Conservation (phyloP, 2,888 invertebrate species). For the Tinea semifulvella region DNA sequence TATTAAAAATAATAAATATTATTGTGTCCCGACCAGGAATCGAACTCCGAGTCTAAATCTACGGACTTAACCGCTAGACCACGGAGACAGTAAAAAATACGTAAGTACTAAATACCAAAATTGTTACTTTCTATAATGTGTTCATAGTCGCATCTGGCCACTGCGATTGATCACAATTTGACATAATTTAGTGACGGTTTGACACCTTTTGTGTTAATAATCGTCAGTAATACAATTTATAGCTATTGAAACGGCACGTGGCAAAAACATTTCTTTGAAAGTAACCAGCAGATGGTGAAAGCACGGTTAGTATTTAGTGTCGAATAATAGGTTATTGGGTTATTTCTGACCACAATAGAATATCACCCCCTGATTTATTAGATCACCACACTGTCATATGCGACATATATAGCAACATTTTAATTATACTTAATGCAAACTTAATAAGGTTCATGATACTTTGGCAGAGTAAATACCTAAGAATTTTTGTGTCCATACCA, state of each 20-base stretch:
- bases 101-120: too few species aligned
- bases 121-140: background rate
- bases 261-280: slow-evolving; percentile 34
- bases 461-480: too few species aligned
- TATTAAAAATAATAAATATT: too few species aligned
- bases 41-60: too few species aligned
- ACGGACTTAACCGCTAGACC: too few species aligned
- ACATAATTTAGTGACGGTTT: slow-evolving; percentile 39
- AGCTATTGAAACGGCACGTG: slow-evolving; percentile 45
- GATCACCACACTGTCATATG: background rate
- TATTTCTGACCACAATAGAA: slow-evolving; percentile 8
- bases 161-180: slow-evolving; percentile 35
- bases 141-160: slow-evolving; percentile 14
- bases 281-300: slow-evolving; percentile 42
- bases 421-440: too few species aligned
- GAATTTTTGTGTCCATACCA: slow-evolving; percentile 34
- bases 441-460: too few species aligned
- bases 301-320: slow-evolving; percentile 17
- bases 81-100: too few species aligned
- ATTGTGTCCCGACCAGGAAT: too few species aligned
- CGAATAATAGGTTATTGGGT: slow-evolving; percentile 12
- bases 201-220: slow-evolving; percentile 49
- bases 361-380: slow-evolving; percentile 3
- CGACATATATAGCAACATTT: too few species aligned
- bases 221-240: slow-evolving; percentile 44